Base-by-base conservation (phyloP, 2,888 invertebrate species). In the Xestia c-nigrum region DNA sequence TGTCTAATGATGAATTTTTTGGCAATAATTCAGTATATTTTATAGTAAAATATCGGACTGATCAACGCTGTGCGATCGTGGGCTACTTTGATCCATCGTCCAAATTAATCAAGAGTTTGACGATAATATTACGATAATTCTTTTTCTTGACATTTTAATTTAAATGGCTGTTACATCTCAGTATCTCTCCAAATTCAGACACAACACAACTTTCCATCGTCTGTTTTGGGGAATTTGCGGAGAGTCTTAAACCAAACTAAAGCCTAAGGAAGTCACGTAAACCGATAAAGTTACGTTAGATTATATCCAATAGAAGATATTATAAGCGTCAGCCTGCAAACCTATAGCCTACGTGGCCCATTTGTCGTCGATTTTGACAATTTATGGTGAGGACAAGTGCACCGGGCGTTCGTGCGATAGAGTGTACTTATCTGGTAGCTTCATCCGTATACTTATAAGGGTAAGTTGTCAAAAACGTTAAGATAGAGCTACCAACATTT, bases 341-440 rank as follows among this genome's bases (percentile, higher is more conserved):
- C 70, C 64, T 61, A 80, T 63, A 63, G 66, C 50, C 82, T 83
- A 83, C 83, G 83, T 85, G 85, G 76, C 57, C 61, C 40, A 76
- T 85, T 83, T 59, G 21, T 21, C 21, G 63, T 59, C 72, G 63
- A 68, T 81, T 68, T 24, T 43, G 40, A 31, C 9, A 63, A 85
- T 69, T 72, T 81, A 85, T 63, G 64, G 65, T 55, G 12, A 50
- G 31, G 31, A 50, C 64, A 63, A 72, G 19, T 69, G 31, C 75
- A 69, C 38, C n/a, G 46, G n/a, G 40, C 14, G 16, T 59, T 40
- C 38, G 24, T 16, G 16, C 21, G 16, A 47, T 57, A 24, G n/a
- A 24, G 46, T 46, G 67, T 47, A 70, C 67, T 52, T 72, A 72
- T n/a, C 21, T 46, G 19, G 16, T 46, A 10, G 24, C 1, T 12